These are phyloP conservation scores for Ceyx erithaca DNA, from an alignment of 2,797 vertebrate genomes.

Conservation along the genomic window DNA sequence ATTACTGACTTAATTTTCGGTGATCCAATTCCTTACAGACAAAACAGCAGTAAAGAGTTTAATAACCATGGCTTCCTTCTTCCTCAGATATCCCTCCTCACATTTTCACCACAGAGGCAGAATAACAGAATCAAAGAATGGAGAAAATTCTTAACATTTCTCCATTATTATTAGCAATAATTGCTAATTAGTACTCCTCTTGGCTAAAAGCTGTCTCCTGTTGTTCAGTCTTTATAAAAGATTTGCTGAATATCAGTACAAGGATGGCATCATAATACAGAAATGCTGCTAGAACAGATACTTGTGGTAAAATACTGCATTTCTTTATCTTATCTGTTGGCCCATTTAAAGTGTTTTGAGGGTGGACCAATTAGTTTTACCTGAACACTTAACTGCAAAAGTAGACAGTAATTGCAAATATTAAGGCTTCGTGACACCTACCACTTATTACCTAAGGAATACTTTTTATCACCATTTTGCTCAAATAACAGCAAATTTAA, in stretches of 20 bases:
- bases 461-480: neutral
- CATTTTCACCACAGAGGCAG: neutral
- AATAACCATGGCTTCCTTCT: neutral
- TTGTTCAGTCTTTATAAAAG: neutral
- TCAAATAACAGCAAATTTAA: neutral
- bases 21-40: conserved; percentile 14
- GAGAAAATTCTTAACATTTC: neutral
- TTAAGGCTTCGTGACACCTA: neutral
- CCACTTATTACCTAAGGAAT: neutral
- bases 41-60: neutral
- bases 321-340: neutral
- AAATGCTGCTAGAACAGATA: neutral
- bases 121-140: neutral
- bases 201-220: neutral
- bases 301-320: neutral
- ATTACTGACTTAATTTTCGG: conserved; percentile 20
- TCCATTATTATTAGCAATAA: neutral
- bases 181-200: neutral
- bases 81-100: neutral
- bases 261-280: neutral
- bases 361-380: neutral
- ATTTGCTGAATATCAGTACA: neutral
- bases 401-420: neutral
- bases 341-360: neutral
- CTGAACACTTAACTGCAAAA: neutral